Percentiles rank a stretch among this genome's conserved stretches.
phyloP scores from a whole-genome alignment of 2,113 vertebrate genomes.

The Sakesphorus luctuosus region DNA sequence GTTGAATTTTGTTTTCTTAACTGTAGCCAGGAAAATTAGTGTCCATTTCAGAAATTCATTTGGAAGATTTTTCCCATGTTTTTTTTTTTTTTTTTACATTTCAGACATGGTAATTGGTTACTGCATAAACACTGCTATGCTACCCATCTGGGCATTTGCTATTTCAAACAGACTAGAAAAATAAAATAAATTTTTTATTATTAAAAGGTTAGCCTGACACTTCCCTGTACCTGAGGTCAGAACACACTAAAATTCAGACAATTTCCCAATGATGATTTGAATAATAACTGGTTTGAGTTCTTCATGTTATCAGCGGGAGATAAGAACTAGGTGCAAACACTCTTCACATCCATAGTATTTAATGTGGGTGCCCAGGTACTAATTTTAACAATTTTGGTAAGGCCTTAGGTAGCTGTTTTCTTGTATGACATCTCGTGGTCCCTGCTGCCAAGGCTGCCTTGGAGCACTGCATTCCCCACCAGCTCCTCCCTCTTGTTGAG shows the following conservation, averaged over 20 bases:
- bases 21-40: conserved; percentile 33
- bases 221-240: not conserved
- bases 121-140: not conserved
- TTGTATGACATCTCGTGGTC: not conserved
- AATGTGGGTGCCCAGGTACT: accelerated
- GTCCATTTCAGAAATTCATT: conserved; percentile 1
- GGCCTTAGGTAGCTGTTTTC: not conserved
- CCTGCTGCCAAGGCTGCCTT: not conserved
- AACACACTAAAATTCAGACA: not conserved
- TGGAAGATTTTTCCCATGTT: not conserved
- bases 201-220: not conserved
- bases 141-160: not conserved
- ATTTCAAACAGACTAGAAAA: not conserved
- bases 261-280: not conserved
- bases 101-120: not conserved
- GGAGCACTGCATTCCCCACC: not conserved
- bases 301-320: not conserved
- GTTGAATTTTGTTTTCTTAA: conserved; percentile 38
- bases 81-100: not conserved
- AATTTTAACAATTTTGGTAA: not conserved
- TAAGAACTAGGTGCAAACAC: not conserved
- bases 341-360: not conserved
- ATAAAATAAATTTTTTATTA: not conserved
- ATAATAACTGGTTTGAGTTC: not conserved
- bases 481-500: not conserved